Base-by-base conservation (phyloP, 2,888 invertebrate genomes). In the Cheilosia scutellata region DNA sequence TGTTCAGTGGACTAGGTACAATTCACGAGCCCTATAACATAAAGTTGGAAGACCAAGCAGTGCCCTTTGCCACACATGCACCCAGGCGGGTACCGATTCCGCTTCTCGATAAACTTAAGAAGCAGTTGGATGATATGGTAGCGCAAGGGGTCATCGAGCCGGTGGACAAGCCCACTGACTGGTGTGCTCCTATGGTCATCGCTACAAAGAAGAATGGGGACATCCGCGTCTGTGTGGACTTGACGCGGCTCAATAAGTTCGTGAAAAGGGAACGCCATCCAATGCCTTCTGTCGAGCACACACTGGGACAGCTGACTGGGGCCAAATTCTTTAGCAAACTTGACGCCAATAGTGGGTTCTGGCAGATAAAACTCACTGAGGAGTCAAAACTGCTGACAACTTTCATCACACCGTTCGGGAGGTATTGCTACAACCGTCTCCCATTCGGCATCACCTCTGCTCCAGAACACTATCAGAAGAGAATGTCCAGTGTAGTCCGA, bases 381-480 rank as follows among this genome's bases (percentile, higher is more conserved):
- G 20, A 20, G 20, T 20, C 20, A 20, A 20, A 20, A 2, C 68
- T 88, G 20, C 49, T 20, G 2, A 70, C 70, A 0, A 78, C 70
- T n/a, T 70, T 70, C 25, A 60, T 78, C 27, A 78, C 70, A 57
- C 62, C 68, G 7, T 74, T 60, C 11, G 62, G 72, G 53, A 80
- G 74, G 33, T 74, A 51, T 68, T 20, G 31, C n/a, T 47, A 37
- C 20, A 37, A 58, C n/a, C 20, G 31, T 7, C 33, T 47, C 2
- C 58, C 47, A 37, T 58, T 58, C 25, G 58, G 58, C 16, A 49
- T 70, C 31, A 70, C 70, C 2, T 70, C 58, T 47, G 33, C 31
- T 44, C 68, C 57, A 57, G 57, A 55, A 55, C 51, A 51, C 51
- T 65, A 51, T 25, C 53, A 55, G 31, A 70, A 70, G 57, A 58